Base-by-base conservation (phyloP, 2,888 invertebrate genomes). In the Drosophila bunnanda region DNA sequence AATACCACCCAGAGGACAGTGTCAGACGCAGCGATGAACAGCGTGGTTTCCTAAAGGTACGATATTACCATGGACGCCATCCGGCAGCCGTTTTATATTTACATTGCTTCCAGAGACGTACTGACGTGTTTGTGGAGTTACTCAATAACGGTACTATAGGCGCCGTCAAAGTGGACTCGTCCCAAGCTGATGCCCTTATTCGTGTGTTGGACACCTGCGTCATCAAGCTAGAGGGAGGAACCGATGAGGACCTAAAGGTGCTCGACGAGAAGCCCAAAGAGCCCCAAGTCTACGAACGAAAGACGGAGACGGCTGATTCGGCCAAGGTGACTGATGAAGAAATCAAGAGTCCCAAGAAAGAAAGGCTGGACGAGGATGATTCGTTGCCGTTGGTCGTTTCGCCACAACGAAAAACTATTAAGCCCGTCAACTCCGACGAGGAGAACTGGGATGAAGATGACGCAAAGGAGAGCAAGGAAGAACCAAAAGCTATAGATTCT, bases 1-100 rank as follows among this genome's bases (percentile, higher is more conserved):
- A 99, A 94, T 99, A 99, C 91, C 99, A 99, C 92, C 99, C 99
- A 4, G 98, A 98, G 92, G 99, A 99, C 90, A 97, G 97, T 58
- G 94, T 96, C 36, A 98, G 96, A 92, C 94, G 97, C 64, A 97
- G 96, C 92, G 96, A 97, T 20, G 98, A 98, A 90, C 97, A 98
- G 88, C 93, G 96, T 62, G 93, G 94, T 64, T 96, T 97, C 65
- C 93, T 98, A 44, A 96, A 96, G 95, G 97, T 97, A 93, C 0
- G 87, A 77, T 65, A 12, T 10, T 13, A 3, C 12, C 6, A 0
- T 28, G 8, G 12, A 10, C 20, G 15, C 15, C 6, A 17, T 10
- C 8, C 0, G 13, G n/a, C 12, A 15, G 2, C 10, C 10, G 4
- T 12, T 34, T 52, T 8, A 28, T 44, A 43, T 28, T 6, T 10